Base-by-base conservation (phyloP, 2,797 vertebrate species). In the Urophycis tenuis region DNA sequence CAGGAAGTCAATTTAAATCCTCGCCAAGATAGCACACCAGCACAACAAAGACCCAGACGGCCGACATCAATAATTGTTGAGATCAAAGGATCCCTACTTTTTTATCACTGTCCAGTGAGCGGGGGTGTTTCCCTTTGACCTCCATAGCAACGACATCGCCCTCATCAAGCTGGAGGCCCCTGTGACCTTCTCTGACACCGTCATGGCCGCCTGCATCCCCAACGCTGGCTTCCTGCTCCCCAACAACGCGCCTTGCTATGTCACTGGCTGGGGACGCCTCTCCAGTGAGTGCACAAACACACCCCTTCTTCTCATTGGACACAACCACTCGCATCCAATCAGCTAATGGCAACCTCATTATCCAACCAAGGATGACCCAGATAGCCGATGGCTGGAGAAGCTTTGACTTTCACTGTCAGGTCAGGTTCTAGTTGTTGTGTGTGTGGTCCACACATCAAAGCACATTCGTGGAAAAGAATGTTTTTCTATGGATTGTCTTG, bases 261-360 rank as follows among this genome's bases (percentile, higher is more conserved):
- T 96, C 86, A 96, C 95, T 0, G 95, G 96, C 79, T 96, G 95
- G 95, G 95, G 95, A 33, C 92, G 90, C 67, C 8, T 94, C 76
- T 85, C 82, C 80, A 96, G 96, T 97, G 82, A 93, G 94, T 78
- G 11, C 12, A n/a, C 19, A 11, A 0, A 12, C 2, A n/a, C 64
- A 34, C 33, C 71, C 33, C 31, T 72, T 19, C 17, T 30, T 34
- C 35, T 22, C 41, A 7, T 22, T 32, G 33, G 70, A 29, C 4
- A 30, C 33, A n/a, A n/a, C 39, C 34, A 29, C 31, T n/a, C 19
- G 45, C 22, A 53, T 53, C 45, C 45, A 53, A 53, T n/a, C 14
- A 49, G 49, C 49, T 8, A 53, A 53, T n/a, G 41, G 41, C 49
- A 53, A 22, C 22, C 49, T n/a, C 22, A 8, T 53, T n/a, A n/a